These are phyloP conservation scores for Taxidea taxus DNA, from an alignment of 2,113 vertebrate genomes.

Conservation along the genomic window DNA sequence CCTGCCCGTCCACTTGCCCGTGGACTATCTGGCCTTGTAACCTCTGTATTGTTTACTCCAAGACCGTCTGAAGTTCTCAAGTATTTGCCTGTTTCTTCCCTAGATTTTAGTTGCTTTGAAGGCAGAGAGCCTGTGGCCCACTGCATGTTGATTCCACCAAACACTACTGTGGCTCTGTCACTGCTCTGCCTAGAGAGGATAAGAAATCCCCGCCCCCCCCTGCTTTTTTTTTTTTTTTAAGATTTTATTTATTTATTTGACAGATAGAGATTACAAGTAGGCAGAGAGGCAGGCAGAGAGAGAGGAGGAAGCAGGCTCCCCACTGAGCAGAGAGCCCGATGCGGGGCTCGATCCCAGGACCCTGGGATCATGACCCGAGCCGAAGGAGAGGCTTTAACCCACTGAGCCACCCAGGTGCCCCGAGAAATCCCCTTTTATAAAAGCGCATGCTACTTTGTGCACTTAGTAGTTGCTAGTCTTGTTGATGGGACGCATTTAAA, in stretches of 20 bases:
- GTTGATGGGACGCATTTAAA: background rate
- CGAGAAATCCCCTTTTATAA: background rate
- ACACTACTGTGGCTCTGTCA: background rate
- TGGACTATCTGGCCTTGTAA: background rate
- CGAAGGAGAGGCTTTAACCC: no score
- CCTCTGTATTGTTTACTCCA: background rate
- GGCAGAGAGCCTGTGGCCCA: background rate
- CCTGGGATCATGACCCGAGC: no score
- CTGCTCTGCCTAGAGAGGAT: background rate
- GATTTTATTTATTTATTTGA: no score
- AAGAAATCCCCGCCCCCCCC: background rate
- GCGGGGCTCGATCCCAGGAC: no score
- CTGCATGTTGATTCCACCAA: background rate
- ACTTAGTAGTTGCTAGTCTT: background rate
- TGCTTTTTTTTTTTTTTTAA: no score
- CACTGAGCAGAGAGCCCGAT: no score
- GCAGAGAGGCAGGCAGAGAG: no score
- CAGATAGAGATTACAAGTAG: no score
- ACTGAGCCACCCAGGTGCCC: no score
- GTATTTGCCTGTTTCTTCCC: background rate
- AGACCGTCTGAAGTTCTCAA: no score
- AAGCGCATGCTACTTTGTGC: background rate
- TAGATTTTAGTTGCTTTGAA: background rate
- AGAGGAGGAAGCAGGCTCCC: no score
- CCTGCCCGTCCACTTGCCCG: background rate